phyloP scores from a whole-genome alignment of 2,113 vertebrate species.

The Sorex araneus region DNA sequence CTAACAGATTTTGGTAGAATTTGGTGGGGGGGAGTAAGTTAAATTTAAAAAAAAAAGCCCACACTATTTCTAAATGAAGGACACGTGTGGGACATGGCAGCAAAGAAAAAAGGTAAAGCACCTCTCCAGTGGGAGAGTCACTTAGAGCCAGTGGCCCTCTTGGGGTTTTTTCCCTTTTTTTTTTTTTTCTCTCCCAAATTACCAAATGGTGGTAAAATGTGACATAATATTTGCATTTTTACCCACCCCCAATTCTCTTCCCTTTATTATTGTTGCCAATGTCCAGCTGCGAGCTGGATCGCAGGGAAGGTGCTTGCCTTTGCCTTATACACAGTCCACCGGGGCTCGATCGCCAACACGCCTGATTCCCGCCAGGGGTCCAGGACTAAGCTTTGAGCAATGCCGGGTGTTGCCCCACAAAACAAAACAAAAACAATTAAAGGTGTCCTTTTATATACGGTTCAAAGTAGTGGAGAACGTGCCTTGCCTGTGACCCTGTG shows the following conservation, averaged over 20 bases:
- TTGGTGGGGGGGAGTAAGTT: not conserved
- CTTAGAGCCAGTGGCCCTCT: not conserved
- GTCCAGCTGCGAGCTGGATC: too few relatives aligned
- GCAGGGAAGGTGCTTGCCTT: too few relatives aligned
- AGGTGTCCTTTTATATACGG: too few relatives aligned
- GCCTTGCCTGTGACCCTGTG: too few relatives aligned
- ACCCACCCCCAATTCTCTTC: not conserved
- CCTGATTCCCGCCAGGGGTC: too few relatives aligned
- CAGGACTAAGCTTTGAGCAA: too few relatives aligned
- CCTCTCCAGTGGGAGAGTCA: not conserved
- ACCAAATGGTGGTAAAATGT: not conserved
- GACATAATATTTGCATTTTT: not conserved
- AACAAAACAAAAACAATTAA: too few relatives aligned
- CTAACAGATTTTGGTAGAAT: not conserved
- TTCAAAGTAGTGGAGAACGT: too few relatives aligned
- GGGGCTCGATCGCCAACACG: too few relatives aligned
- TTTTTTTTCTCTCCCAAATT: not conserved
- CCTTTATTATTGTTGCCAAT: too few relatives aligned
- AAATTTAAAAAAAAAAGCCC: not conserved
- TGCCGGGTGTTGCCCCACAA: too few relatives aligned
- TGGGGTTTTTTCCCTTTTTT: not conserved
- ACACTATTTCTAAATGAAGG: not conserved
- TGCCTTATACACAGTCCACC: too few relatives aligned
- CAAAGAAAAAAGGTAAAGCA: not conserved
- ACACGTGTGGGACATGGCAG: not conserved